Evolutionary conservation across 2,888 invertebrate species (phyloP), one percentile per base, ranked within the genome.

Genomic region (Homarus gammarus): DNA sequence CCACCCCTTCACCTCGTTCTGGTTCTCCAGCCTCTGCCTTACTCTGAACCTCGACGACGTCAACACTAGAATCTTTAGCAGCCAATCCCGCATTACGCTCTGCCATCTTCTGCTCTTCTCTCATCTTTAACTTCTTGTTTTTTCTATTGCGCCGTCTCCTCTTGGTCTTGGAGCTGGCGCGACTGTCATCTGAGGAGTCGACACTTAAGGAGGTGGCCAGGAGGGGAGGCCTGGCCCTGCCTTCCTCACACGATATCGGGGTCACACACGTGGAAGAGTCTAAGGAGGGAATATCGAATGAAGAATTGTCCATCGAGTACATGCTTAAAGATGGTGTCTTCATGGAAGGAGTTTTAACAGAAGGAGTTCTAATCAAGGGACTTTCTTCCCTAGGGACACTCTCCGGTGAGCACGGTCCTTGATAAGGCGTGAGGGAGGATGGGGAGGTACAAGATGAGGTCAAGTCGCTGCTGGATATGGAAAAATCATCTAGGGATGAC

Each of bases 131-230:
- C 56, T 51, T 79, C 75, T 81, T 87, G 73, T 87, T 82, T 27
- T 61, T 87, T 31, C 87, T 81, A 22, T 87, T 72, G 44, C 82
- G 81, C 12, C 73, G 38, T 27, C 87, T 33, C 36, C 81, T 72
- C 44, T n/a, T n/a, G 40, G 72, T 87, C 36, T 73, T 87, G 51
- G 70, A 51, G 31, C 73, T 40, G n/a, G 61, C 72, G 12, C 64
- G 73, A 22, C 81, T 49, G n/a, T 73, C 84, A 3, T 84, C 87
- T 10, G 44, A 31, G 2, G 75, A 87, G 31, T 56, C 72, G 2
- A 38, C 33, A 27, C 72, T 56, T n/a, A n/a, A n/a, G 31, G 70
- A 33, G n/a, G 81, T 3, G 15, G 44, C 27, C 27, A 36, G 44
- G 18, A 27, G 73, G 12, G 68, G 68, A 33, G 70, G 70, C 33